Evolutionary conservation across 2,888 invertebrate species (phyloP), one percentile per base, ranked within the genome.

Genomic region (Therioaphis trifolii): DNA sequence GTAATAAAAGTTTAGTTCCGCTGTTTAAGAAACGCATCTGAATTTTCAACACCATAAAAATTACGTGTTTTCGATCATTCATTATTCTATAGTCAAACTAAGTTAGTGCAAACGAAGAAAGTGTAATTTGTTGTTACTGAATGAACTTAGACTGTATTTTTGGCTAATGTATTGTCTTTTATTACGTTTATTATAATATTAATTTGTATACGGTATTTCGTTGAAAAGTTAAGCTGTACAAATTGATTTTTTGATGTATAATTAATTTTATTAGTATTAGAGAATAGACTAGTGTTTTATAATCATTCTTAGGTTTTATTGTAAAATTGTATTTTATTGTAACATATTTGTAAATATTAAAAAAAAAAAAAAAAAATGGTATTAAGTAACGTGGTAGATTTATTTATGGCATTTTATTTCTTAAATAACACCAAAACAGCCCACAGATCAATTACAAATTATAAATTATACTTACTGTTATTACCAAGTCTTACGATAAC

Each of bases 161-260:
- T n/a, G 29, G 18, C 15, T 27, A n/a, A 61, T 27, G 7, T 40
- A 66, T 66, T 49, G 11, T 35, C 29, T n/a, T 11, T 77, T 77
- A 52, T 66, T 35, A 35, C 12, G 12, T 77, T 66, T 24, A 68
- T 52, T 40, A 43, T 35, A 29, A n/a, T 11, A 11, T 52, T 52
- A 68, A 52, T 49, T 52, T 52, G 21, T 35, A 78, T 18, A 15
- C 9, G 1, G 18, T 14, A 40, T 66, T 35, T 52, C 35, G 2
- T 78, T 18, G 15, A 18, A 3, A 68, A 52, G 21, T 66, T 21
- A 46, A 29, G 46, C 21, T 27, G 7, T 27, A 43, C 24, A 1
- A 43, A 43, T 75, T 46, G 29, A 63, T 52, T 52, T 63, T 58
- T 21, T 78, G 15, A 66, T 77, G 35, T 78, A 40, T 68, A 78